Conservation (phyloP, 1,140 invertebrate species). For the Heliconius eleuchia region DNA sequence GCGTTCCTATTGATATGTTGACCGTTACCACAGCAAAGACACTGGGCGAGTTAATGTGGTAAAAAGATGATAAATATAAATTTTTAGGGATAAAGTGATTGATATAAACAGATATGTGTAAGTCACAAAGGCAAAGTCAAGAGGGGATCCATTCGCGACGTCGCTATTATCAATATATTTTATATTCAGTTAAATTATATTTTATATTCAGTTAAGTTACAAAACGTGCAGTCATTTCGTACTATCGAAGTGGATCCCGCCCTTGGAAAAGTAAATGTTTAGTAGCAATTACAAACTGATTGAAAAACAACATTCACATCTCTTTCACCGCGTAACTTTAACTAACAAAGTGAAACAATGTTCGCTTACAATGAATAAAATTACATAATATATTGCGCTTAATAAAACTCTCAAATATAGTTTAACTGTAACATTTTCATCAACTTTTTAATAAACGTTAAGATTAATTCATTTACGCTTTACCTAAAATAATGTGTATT, state of each 20-base stretch:
- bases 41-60: neutral
- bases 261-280: slow-evolving; percentile 39
- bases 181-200: neutral
- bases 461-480: slow-evolving; percentile 79
- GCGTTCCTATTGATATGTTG: slow-evolving; percentile 14
- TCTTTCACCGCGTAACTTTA: slow-evolving; percentile 79
- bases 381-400: slow-evolving; percentile 73
- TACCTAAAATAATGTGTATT: slow-evolving; percentile 81
- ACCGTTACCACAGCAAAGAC: neutral
- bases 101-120: slow-evolving; percentile 21
- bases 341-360: slow-evolving; percentile 80
- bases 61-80: slow-evolving; percentile 4
- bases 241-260: slow-evolving; percentile 25
- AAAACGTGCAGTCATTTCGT: neutral
- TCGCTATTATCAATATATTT: neutral
- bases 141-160: slow-evolving; percentile 11
- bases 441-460: slow-evolving; percentile 80
- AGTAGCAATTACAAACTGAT: slow-evolving; percentile 44
- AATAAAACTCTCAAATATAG: slow-evolving; percentile 82
- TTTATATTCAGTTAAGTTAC: neutral
- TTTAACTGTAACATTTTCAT: slow-evolving; percentile 81
- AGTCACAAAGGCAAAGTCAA: slow-evolving; percentile 14
- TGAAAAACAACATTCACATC: slow-evolving; percentile 70
- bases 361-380: slow-evolving; percentile 79
- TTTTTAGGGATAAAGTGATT: slow-evolving; percentile 8